These are phyloP conservation scores for Pelusios castaneus DNA, from an alignment of 2,113 vertebrate species.

Conservation along the genomic window DNA sequence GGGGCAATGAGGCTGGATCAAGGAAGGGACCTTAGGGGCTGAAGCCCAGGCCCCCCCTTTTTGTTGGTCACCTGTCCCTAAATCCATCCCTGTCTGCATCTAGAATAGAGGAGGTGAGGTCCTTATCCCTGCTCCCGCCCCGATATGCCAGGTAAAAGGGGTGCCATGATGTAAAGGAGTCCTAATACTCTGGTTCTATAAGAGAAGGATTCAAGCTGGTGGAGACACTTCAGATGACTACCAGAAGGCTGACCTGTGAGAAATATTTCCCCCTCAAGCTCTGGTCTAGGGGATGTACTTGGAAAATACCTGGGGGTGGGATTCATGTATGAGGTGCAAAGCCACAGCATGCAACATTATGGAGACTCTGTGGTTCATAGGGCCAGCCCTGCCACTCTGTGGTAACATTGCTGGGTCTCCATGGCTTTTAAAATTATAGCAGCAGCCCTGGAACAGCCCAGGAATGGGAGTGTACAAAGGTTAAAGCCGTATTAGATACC, in stretches of 20 bases:
- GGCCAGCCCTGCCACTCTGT: neutral
- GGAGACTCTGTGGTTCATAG: neutral
- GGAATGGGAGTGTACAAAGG: neutral
- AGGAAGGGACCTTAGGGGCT: no score
- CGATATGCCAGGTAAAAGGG: neutral
- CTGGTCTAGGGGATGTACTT: neutral
- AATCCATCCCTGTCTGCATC: neutral
- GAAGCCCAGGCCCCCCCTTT: no score
- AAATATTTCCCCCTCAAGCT: neutral
- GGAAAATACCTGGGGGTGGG: neutral
- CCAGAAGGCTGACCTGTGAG: neutral
- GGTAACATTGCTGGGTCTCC: neutral
- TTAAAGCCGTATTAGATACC: neutral
- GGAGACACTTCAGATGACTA: neutral
- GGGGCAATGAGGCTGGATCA: no score
- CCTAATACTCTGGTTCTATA: neutral
- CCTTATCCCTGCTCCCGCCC: no score
- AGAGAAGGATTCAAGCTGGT: neutral
- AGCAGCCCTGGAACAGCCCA: neutral
- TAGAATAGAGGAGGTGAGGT: neutral
- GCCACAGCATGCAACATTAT: neutral
- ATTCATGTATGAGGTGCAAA: neutral
- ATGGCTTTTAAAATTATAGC: neutral
- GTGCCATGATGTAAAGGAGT: neutral
- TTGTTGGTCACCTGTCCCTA: no score